These are phyloP conservation scores for Alloscopus bannaensis DNA, from an alignment of 2,888 invertebrate genomes.

Conservation along the genomic window DNA sequence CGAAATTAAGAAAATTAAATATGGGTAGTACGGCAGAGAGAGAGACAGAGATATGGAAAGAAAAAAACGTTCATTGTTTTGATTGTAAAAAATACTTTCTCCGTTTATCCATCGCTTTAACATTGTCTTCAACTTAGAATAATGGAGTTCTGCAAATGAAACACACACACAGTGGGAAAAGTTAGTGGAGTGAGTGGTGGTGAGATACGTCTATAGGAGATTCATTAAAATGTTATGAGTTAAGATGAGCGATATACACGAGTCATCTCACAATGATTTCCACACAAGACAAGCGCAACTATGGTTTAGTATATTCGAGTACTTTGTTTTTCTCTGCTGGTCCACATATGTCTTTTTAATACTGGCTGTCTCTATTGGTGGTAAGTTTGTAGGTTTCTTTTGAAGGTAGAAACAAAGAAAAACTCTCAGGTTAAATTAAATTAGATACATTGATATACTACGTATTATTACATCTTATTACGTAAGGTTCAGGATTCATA, in stretches of 20 bases:
- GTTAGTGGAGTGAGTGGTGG: slow-evolving; percentile 8
- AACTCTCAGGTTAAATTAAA: slow-evolving; percentile 27
- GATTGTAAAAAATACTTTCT: too few relatives aligned
- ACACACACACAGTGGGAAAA: slow-evolving; percentile 2
- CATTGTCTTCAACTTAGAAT: too few relatives aligned
- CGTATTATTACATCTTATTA: slow-evolving; percentile 9
- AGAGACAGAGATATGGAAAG: not conserved
- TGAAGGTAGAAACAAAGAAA: not conserved
- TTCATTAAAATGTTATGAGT: slow-evolving; percentile 6
- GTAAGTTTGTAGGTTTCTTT: too few relatives aligned
- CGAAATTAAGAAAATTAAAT: not conserved
- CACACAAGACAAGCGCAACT: slow-evolving; percentile 18
- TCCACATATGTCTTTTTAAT: not conserved
- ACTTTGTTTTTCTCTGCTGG: not conserved
- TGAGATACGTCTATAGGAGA: not conserved
- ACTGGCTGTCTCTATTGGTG: not conserved
- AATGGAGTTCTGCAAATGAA: not conserved
- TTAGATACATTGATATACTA: slow-evolving; percentile 24
- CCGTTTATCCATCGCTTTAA: too few relatives aligned
- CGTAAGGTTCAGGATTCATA: too few relatives aligned
- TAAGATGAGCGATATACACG: not conserved
- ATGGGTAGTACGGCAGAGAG: not conserved
- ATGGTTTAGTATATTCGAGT: not conserved
- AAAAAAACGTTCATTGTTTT: too few relatives aligned
- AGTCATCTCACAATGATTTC: slow-evolving; percentile 3